Evolutionary conservation across 2,113 vertebrate species (phyloP).

Genomic region (Rhinolophus ferrumequinum): DNA sequence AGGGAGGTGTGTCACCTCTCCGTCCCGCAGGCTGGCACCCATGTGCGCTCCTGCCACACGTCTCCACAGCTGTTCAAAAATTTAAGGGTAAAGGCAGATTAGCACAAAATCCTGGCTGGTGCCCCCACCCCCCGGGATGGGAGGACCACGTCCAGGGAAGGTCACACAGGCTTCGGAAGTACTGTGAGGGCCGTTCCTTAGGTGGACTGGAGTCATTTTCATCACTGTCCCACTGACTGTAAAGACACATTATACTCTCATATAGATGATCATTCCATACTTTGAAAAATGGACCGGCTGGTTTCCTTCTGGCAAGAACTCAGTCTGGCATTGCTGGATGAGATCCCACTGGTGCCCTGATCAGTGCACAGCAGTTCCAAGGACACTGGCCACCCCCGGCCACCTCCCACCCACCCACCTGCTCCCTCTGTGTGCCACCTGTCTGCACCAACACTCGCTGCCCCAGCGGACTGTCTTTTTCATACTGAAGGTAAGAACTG

Average conservation of each 20-base stretch:
- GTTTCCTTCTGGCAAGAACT: not conserved
- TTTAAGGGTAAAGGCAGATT: not conserved
- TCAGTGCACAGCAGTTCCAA: no score
- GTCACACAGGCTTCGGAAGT: accelerated
- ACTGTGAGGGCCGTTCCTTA: not conserved
- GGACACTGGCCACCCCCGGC: not conserved
- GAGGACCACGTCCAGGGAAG: no score
- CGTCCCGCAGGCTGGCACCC: accelerated
- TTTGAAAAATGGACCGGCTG: not conserved
- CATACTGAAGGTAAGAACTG: not conserved
- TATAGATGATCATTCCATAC: not conserved
- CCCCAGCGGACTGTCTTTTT: not conserved
- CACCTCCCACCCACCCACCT: accelerated
- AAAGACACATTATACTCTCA: not conserved
- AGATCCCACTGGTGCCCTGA: not conserved
- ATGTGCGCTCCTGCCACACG: not conserved
- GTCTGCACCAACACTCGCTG: not conserved
- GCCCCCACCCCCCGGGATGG: accelerated
- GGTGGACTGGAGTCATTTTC: not conserved
- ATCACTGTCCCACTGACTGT: not conserved
- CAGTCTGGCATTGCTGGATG: no score
- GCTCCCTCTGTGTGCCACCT: not conserved
- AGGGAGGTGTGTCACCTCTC: no score
- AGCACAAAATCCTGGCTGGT: not conserved
- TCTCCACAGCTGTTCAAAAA: not conserved